Conservation (phyloP, 2,888 invertebrate species). For the Apamea crenata region DNA sequence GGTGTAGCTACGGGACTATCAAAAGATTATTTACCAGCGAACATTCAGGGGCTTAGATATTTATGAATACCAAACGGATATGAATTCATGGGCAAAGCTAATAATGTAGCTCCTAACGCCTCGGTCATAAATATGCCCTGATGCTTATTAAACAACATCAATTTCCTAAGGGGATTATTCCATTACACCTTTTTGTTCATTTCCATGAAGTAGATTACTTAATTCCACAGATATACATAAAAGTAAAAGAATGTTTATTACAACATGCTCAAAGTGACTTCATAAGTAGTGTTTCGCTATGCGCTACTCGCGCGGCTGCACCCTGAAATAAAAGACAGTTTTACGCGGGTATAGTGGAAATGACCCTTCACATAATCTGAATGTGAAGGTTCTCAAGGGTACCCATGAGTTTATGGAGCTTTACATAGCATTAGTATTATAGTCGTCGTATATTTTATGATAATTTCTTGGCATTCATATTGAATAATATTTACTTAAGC, state of each 20-base stretch:
- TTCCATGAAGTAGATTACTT: conserved; percentile 53
- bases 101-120: conserved; percentile 36
- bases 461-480: conserved; percentile 20
- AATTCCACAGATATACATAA: conserved; percentile 39
- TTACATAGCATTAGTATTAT: conserved; percentile 13
- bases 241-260: conserved; percentile 43
- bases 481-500: conserved; percentile 25
- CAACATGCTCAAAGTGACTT: conserved; percentile 35
- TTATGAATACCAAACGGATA: conserved; percentile 41
- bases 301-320: neutral
- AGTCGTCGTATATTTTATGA: conserved; percentile 18
- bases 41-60: conserved; percentile 18
- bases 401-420: conserved; percentile 13
- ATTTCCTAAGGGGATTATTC: conserved; percentile 63
- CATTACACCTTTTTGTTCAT: conserved; percentile 56
- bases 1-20: neutral
- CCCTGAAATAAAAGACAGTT: conserved; percentile 21
- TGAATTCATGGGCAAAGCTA: conserved; percentile 45
- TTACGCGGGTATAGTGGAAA: conserved; percentile 25
- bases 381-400: conserved; percentile 17
- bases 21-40: neutral
- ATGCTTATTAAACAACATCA: conserved; percentile 63
- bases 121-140: conserved; percentile 56
- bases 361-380: conserved; percentile 31
- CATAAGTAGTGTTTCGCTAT: neutral